These are phyloP conservation scores for Radopholus similis DNA, from an alignment of 1,140 invertebrate genomes.

Conservation along the genomic window DNA sequence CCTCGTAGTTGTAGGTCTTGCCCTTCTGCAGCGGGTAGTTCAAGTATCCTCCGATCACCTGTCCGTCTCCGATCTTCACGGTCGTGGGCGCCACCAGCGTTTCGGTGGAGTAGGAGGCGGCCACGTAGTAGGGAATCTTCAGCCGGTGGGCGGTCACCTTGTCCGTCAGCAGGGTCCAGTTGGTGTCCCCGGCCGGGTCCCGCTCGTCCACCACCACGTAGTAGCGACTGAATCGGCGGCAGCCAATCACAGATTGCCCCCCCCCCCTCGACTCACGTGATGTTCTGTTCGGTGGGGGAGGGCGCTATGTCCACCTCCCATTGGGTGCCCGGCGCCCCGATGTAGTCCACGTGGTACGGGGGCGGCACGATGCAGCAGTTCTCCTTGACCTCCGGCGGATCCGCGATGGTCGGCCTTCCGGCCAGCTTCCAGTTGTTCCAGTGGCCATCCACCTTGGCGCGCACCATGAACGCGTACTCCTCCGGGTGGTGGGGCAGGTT, in stretches of 20 bases:
- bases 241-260: neutral
- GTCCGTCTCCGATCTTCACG: conserved; percentile 51
- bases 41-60: conserved; percentile 57
- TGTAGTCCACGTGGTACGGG: conserved; percentile 57
- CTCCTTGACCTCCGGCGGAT: conserved; percentile 49
- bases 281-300: conserved; percentile 54
- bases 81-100: conserved; percentile 45
- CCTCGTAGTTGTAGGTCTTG: conserved; percentile 60
- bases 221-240: conserved; percentile 45
- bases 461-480: conserved; percentile 51
- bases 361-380: conserved; percentile 59
- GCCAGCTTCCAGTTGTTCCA: conserved; percentile 60
- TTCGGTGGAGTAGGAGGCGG: conserved; percentile 52
- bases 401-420: conserved; percentile 37
- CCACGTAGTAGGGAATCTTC: conserved; percentile 58
- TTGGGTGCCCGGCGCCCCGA: conserved; percentile 46
- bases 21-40: conserved; percentile 59
- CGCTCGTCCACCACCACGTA: conserved; percentile 59
- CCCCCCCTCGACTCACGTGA: conserved; percentile 43
- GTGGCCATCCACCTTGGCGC: conserved; percentile 57
- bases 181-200: conserved; percentile 58
- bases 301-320: conserved; percentile 56
- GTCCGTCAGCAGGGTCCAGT: conserved; percentile 59
- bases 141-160: conserved; percentile 57
- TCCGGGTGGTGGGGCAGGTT: conserved; percentile 50